Base-by-base conservation (phyloP, 2,888 invertebrate species). In the Alcis repandata region DNA sequence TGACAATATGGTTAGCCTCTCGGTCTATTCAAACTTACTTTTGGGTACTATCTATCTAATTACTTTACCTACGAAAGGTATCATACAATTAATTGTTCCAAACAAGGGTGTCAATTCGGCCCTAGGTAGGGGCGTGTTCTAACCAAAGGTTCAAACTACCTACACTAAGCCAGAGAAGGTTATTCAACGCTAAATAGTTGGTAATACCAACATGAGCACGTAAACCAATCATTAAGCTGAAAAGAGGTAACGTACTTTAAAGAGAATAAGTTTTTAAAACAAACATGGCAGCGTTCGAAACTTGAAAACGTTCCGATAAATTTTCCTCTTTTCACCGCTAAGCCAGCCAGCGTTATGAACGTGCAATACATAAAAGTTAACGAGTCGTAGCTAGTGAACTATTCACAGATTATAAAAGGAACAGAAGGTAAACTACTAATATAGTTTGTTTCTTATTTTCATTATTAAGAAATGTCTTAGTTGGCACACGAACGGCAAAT, bases 311-410 rank as follows among this genome's bases (percentile, higher is more conserved):
- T 56, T 56, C 6, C 33, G 45, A 56, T 56, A 56, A 56, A 46
- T 56, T 40, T 53, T 45, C 56, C 41, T 45, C 56, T 56, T 54
- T 56, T 56, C 41, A 56, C 33, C 56, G 56, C 56, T 19, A 33
- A 48, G 49, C 27, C 48, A 40, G 40, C 58, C 45, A 59, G 49
- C 38, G 27, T 48, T 59, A 58, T 48, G 49, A 59, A 49, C 58
- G 58, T 33, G 56, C 58, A 27, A 58, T 38, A 49, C 59, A 59
- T 49, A 59, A 49, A 41, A 49, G 49, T 51, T 59, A 51, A 41
- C 49, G 59, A 32, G 49, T 41, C 17, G 19, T 56, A 45, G 27
- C 43, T 56, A 43, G 56, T 17, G 32, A 56, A 27, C 43, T 38
- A 40, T 22, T 40, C 13, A n/a, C 22, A 52, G 36, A 32, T 38